Conservation (phyloP, 2,113 vertebrate genomes). For the Vulpes lagopus region DNA sequence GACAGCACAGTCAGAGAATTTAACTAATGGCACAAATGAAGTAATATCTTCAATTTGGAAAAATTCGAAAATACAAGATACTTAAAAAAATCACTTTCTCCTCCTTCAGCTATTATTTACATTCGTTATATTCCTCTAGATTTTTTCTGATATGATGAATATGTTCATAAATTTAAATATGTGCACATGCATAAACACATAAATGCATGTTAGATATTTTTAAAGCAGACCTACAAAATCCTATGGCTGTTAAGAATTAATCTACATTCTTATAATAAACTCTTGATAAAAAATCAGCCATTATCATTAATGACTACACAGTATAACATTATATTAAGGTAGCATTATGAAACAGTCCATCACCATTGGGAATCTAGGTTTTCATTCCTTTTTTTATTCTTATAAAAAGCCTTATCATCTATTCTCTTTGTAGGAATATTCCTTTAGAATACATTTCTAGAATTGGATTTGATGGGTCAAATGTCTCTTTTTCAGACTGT, state of each 20-base stretch:
- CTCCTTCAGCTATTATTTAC: background rate
- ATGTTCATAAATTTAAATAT: background rate
- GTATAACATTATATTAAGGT: background rate
- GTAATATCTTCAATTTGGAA: background rate
- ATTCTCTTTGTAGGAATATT: background rate
- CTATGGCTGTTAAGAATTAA: background rate
- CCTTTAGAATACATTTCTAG: background rate
- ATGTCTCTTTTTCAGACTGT: background rate
- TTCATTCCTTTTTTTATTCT: background rate
- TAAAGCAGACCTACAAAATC: background rate
- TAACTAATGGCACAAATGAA: background rate
- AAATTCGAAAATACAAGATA: constrained; percentile 14
- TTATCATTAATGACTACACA: background rate
- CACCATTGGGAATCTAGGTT: background rate
- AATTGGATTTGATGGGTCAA: background rate
- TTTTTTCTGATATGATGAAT: background rate
- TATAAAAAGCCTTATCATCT: background rate
- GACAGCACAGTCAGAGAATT: background rate
- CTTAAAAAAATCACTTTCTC: background rate
- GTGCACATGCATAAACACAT: background rate
- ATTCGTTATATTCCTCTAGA: constrained; percentile 2
- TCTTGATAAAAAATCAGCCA: background rate
- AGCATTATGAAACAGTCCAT: background rate
- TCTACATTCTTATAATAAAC: background rate
- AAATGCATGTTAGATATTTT: background rate